Base-by-base conservation (phyloP, 2,888 invertebrate genomes). In the Pinctada fucata region DNA sequence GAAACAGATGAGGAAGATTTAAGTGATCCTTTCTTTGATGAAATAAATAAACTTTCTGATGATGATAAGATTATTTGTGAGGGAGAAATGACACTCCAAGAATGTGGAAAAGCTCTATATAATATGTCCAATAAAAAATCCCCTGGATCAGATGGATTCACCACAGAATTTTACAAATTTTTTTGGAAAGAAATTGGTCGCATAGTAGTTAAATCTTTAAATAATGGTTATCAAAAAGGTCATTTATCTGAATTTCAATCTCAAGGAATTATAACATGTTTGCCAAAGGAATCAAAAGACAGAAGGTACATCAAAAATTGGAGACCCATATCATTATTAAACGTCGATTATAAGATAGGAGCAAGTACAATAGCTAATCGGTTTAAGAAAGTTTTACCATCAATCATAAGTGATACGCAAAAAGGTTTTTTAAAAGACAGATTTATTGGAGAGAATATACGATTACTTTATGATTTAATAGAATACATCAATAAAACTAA, bases 351-450 rank as follows among this genome's bases (percentile, higher is more conserved):
- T 47, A 75, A 69, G 47, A 74, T 78, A 31, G 49, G 50, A 4
- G 31, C 73, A 2, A 66, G 48, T 50, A 49, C 49, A n/a, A 68
- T 70, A 31, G 69, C 64, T 49, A 78, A 74, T 48, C 47, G 31
- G 31, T 31, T 31, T 47, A 78, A 72, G 69, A 63, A 31, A 3
- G 50, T 63, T 49, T 50, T 78, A 64, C 69, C 73, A 48, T 50
- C 49, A 48, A 63, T 77, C 3, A 73, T 77, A 13, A 63, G 66
- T 66, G 16, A 48, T 3, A 58, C 48, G 6, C 77, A 77, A 66
- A 72, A 65, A 66, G 72, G 77, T 64, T 73, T 72, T 77, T 49
- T 77, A 6, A 45, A 72, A 13, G 72, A 58, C 66, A 77, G 66
- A 49, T 65, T 51, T 45, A 66, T 73, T 4, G 52, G 47, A 5